Percentiles rank a stretch among this genome's conserved stretches.
These are phyloP conservation scores for Sylvilagus bachmani DNA, from an alignment of 2,113 vertebrate genomes.

Conservation along the genomic window DNA sequence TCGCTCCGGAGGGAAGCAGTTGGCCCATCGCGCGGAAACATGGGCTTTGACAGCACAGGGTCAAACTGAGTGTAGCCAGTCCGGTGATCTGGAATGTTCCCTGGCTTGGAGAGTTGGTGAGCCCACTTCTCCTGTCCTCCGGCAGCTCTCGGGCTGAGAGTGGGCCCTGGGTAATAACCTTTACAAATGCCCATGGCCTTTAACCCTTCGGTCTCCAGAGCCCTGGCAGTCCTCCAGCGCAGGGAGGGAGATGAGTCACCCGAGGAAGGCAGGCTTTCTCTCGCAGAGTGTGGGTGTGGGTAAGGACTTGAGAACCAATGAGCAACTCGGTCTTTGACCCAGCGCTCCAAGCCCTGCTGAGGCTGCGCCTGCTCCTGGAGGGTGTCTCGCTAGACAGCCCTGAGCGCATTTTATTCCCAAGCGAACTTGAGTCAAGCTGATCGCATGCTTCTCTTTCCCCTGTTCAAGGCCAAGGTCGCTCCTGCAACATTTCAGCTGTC, in stretches of 20 bases:
- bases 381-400: not conserved
- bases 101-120: not conserved
- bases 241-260: slow-evolving; percentile 41
- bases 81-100: slow-evolving; percentile 62
- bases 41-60: slow-evolving; percentile 66
- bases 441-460: not conserved
- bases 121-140: slow-evolving; percentile 34
- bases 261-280: slow-evolving; percentile 51
- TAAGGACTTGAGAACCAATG: slow-evolving; percentile 57
- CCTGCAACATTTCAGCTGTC: not conserved
- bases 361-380: not conserved
- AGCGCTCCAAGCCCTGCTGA: not conserved
- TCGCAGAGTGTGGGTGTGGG: not conserved
- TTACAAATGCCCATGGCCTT: slow-evolving; percentile 59
- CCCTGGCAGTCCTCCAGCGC: not conserved
- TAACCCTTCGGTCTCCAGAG: slow-evolving; percentile 62
- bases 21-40: slow-evolving; percentile 71
- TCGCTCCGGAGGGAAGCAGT: slow-evolving; percentile 68
- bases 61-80: slow-evolving; percentile 80
- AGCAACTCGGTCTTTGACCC: slow-evolving; percentile 41
- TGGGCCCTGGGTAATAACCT: slow-evolving; percentile 46
- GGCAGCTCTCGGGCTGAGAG: not conserved
- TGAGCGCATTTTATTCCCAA: not conserved
- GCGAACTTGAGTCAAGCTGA: not conserved
- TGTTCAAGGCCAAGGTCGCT: not conserved